A percentile compares a stretch with the other conserved stretches of the same genome.
These are phyloP conservation scores for Chloroclystis v-ata DNA, from an alignment of 2,888 invertebrate species.

Conservation along the genomic window DNA sequence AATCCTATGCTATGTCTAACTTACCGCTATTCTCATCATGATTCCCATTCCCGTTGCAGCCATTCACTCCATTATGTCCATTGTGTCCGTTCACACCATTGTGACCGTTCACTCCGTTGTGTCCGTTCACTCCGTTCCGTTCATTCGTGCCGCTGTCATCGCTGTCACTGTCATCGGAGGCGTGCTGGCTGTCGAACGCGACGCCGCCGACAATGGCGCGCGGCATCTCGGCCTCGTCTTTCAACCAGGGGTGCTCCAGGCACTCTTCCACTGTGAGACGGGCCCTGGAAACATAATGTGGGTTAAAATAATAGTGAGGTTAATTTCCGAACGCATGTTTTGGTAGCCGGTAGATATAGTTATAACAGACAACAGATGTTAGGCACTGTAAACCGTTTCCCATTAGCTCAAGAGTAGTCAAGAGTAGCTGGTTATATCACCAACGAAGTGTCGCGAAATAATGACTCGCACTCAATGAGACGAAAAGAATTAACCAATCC, in stretches of 20 bases:
- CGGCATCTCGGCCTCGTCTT: constrained; percentile 78
- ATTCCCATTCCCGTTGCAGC: constrained; percentile 45
- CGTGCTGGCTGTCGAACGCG: constrained; percentile 45
- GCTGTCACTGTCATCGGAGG: constrained; percentile 26
- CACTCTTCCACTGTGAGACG: constrained; percentile 93
- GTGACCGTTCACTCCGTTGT: constrained; percentile 38
- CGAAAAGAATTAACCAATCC: no score
- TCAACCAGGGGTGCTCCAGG: constrained; percentile 93
- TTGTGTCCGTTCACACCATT: constrained; percentile 39
- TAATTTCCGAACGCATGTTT: no score
- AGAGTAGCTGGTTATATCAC: no score
- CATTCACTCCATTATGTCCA: constrained; percentile 33
- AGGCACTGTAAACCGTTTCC: no score
- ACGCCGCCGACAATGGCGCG: constrained; percentile 68
- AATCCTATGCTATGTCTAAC: no score
- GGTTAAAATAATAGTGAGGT: neutral
- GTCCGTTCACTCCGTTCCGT: constrained; percentile 40
- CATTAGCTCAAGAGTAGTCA: no score
- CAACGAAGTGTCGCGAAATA: no score
- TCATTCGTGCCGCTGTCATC: constrained; percentile 27
- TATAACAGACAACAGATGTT: no score
- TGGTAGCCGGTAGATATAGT: no score
- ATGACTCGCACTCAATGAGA: no score
- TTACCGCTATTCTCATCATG: constrained; percentile 59
- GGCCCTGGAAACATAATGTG: constrained; percentile 79